Conservation (phyloP, 2,113 vertebrate genomes). For the Paraplagusia blochii region DNA sequence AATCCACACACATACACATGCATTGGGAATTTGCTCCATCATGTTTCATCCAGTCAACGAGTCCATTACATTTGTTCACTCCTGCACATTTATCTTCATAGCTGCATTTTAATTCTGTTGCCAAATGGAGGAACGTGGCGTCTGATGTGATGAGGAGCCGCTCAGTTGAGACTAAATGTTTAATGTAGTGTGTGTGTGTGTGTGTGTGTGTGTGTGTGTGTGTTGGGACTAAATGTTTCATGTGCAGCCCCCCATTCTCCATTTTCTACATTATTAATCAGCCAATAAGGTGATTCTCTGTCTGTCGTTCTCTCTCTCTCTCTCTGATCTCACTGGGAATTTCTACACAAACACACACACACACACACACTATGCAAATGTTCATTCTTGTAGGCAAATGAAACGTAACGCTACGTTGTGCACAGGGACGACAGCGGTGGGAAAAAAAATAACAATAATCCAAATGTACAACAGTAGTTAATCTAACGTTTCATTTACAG, state of each 20-base stretch:
- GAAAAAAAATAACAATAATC: conserved; percentile 1
- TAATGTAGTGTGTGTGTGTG: conserved; percentile 24
- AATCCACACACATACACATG: background rate
- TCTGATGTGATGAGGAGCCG: background rate
- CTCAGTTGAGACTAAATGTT: conserved; percentile 27
- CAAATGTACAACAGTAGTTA: background rate
- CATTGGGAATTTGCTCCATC: background rate
- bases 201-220: conserved; percentile 8
- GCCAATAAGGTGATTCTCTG: conserved; percentile 27
- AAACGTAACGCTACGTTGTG: background rate
- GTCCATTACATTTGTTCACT: conserved; percentile 18
- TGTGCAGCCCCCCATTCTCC: conserved; percentile 16
- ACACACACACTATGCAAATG: background rate
- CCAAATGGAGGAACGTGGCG: conserved; percentile 5
- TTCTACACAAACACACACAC: background rate
- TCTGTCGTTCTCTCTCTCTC: background rate
- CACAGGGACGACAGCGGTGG: background rate
- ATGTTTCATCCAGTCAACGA: background rate
- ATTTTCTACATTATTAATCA: conserved; percentile 57
- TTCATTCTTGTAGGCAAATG: background rate
- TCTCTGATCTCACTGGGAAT: conserved; percentile 27
- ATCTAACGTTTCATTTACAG: conserved; percentile 8
- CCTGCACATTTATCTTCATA: conserved; percentile 7
- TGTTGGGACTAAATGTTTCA: conserved; percentile 34
- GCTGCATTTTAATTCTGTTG: conserved; percentile 21